Conservation (phyloP, 2,113 vertebrate species). For the Heteronetta atricapilla region DNA sequence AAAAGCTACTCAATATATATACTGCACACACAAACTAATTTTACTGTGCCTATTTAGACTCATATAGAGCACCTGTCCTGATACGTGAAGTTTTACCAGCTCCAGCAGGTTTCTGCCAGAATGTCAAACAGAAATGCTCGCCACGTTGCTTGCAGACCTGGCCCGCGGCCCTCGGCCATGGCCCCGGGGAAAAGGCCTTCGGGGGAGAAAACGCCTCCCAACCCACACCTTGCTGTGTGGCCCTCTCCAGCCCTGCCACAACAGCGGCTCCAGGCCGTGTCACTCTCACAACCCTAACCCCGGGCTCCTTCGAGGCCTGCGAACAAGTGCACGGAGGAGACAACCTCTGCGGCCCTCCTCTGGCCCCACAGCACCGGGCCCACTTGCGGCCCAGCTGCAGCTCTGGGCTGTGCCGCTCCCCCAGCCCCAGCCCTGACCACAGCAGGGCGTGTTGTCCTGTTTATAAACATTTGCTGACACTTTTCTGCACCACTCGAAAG, state of each 20-base stretch:
- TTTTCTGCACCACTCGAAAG: neutral
- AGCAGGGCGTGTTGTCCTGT: neutral
- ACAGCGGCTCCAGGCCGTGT: fast-evolving
- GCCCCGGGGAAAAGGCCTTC: neutral
- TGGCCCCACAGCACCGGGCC: too few relatives aligned
- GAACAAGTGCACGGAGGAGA: neutral
- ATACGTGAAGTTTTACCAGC: neutral
- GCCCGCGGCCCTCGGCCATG: fast-evolving
- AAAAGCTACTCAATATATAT: neutral
- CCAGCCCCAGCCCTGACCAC: neutral
- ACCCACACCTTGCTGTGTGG: neutral
- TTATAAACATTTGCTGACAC: neutral
- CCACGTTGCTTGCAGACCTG: neutral
- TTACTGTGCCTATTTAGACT: neutral
- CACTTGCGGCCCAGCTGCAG: neutral
- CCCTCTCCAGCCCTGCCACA: neutral
- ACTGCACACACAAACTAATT: neutral
- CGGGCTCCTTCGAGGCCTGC: neutral
- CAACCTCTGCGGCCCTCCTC: neutral
- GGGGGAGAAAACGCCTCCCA: neutral
- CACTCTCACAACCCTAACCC: neutral
- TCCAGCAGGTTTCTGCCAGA: neutral
- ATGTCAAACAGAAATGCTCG: neutral
- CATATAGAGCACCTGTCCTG: neutral
- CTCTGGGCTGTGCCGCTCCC: neutral